Evolutionary conservation across 2,113 vertebrate species (phyloP).

Genomic region (Nothocercus julius): DNA sequence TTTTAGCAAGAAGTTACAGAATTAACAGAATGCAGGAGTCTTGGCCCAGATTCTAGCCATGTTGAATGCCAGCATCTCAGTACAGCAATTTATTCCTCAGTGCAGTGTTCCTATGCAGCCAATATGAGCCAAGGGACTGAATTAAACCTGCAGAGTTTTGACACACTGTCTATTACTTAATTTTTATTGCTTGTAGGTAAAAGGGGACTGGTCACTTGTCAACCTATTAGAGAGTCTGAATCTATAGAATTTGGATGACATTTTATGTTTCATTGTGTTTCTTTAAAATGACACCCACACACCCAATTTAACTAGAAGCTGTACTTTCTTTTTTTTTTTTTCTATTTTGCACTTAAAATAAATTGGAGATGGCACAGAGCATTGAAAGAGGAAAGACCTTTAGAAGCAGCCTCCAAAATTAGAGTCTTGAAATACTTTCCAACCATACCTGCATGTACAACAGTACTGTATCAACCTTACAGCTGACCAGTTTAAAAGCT

Average conservation of each 20-base stretch:
- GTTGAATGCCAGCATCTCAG: not conserved
- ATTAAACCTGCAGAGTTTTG: not conserved
- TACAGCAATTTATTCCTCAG: not conserved
- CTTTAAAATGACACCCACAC: not conserved
- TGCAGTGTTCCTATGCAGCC: not conserved
- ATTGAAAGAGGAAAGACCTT: constrained; percentile 32
- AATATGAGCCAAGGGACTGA: not conserved
- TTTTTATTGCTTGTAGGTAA: not conserved
- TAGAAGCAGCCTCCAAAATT: constrained; percentile 44
- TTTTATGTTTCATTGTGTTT: not conserved
- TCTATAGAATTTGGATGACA: not conserved
- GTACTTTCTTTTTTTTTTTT: not conserved
- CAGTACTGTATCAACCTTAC: constrained; percentile 26
- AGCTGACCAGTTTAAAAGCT: not conserved
- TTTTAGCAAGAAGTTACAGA: not conserved
- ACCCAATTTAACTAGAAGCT: not conserved
- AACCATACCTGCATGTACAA: constrained; percentile 51
- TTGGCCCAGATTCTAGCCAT: not conserved
- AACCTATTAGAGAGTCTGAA: not conserved
- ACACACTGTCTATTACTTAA: not conserved
- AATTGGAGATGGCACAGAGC: constrained; percentile 9
- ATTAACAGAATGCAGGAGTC: not conserved
- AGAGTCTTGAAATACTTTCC: constrained; percentile 35
- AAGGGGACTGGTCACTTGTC: not conserved
- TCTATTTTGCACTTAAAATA: not conserved